Conservation (phyloP, 2,797 vertebrate genomes). For the Holocentrus rufus region DNA sequence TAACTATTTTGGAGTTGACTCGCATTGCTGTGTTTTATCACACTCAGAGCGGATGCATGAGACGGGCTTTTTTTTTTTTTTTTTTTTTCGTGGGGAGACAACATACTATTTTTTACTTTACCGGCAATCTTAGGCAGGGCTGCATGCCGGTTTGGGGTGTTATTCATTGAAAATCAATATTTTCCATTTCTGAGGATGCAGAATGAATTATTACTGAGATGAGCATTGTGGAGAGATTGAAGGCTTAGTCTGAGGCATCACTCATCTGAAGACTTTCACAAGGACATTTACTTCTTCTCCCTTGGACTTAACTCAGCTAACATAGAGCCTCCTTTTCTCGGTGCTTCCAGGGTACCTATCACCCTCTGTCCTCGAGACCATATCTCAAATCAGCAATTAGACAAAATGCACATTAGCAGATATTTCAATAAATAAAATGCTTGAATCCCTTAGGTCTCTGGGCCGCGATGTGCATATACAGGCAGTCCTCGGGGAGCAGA, state of each 20-base stretch:
- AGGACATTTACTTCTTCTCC: conserved; percentile 71
- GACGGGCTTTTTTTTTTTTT: conserved; percentile 7
- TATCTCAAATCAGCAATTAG: conserved; percentile 14
- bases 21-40: conserved; percentile 42
- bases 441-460: conserved; percentile 13
- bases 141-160: conserved; percentile 68
- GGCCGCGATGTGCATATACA: conserved; percentile 20
- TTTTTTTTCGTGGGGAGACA: neutral
- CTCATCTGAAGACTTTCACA: conserved; percentile 74
- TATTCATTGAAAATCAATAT: conserved; percentile 81
- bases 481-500: conserved; percentile 23
- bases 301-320: conserved; percentile 58
- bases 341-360: conserved; percentile 46
- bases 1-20: conserved; percentile 33
- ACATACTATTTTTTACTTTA: conserved; percentile 48
- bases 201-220: conserved; percentile 79
- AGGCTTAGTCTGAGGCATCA: conserved; percentile 70
- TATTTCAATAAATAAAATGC: conserved; percentile 16
- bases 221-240: conserved; percentile 75
- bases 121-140: conserved; percentile 46
- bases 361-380: conserved; percentile 31
- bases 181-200: conserved; percentile 80
- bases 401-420: conserved; percentile 8
- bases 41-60: conserved; percentile 31
- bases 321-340: conserved; percentile 48